phyloP scores from a whole-genome alignment of 2,888 invertebrate species.

The Drosophila cognata region DNA sequence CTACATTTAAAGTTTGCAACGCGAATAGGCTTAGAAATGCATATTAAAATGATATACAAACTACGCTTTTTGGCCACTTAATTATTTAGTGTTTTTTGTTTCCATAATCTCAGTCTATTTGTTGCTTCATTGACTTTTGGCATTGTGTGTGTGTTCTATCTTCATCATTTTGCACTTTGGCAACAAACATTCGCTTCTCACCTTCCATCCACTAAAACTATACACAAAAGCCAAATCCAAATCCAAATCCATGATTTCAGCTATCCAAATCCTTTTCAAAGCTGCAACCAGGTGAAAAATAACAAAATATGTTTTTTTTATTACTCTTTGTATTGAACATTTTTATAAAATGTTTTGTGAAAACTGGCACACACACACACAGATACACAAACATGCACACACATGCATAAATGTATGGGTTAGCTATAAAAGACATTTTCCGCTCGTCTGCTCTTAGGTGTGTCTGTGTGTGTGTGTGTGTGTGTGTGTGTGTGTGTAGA shows the following conservation, averaged over 20 bases:
- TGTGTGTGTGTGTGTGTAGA: conserved; percentile 26
- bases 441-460: conserved; percentile 43
- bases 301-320: conserved; percentile 58
- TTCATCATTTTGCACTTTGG: conserved; percentile 34
- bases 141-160: background rate
- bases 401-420: conserved; percentile 10
- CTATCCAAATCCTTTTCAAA: conserved; percentile 73
- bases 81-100: background rate
- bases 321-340: conserved; percentile 50
- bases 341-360: conserved; percentile 63
- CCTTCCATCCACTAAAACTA: conserved; percentile 50
- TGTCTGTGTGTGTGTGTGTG: background rate
- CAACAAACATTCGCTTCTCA: conserved; percentile 42
- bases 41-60: background rate
- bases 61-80: background rate
- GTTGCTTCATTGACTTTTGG: conserved; percentile 18
- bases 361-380: conserved; percentile 37
- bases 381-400: background rate
- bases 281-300: conserved; percentile 75
- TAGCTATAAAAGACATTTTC: conserved; percentile 60
- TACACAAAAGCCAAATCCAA: conserved; percentile 64
- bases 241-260: conserved; percentile 67
- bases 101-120: background rate
- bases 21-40: background rate
- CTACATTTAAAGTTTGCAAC: background rate